Percentiles rank a stretch among this genome's conserved stretches.
Conservation (phyloP, 2,113 vertebrate genomes). For the Mesoclemmys tuberculata region DNA sequence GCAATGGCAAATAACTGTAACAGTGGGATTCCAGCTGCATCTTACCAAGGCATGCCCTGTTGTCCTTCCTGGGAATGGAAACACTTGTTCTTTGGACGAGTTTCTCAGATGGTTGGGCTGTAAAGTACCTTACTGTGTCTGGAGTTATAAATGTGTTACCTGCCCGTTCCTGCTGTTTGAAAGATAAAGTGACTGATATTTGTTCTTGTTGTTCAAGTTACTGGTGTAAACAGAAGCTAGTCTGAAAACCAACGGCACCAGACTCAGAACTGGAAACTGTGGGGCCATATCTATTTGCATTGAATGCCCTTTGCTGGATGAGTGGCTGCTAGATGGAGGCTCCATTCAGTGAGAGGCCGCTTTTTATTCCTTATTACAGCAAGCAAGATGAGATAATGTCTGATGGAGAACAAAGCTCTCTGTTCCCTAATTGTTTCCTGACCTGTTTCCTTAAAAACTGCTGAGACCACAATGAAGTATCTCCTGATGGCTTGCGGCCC, state of each 20-base stretch:
- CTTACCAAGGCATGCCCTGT: accelerated
- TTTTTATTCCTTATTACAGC: neutral
- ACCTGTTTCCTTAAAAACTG: neutral
- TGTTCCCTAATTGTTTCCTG: neutral
- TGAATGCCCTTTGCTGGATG: neutral
- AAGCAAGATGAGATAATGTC: neutral
- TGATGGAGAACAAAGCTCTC: neutral
- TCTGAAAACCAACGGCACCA: accelerated
- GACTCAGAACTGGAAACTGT: accelerated
- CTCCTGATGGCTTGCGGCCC: neutral
- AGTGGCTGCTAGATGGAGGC: accelerated
- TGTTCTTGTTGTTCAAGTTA: accelerated
- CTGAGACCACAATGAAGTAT: neutral
- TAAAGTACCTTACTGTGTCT: neutral
- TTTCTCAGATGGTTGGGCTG: neutral
- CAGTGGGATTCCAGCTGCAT: neutral
- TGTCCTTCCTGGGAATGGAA: accelerated
- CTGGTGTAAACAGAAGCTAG: neutral
- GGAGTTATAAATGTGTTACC: neutral
- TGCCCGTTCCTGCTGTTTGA: accelerated
- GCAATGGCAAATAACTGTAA: accelerated
- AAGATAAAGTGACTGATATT: accelerated
- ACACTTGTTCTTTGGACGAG: neutral
- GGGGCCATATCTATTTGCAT: neutral
- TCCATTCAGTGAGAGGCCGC: neutral